Percentiles rank a stretch among this genome's conserved stretches.
phyloP scores from a whole-genome alignment of 2,797 vertebrate species.

The Lepilemur septentrionalis region DNA sequence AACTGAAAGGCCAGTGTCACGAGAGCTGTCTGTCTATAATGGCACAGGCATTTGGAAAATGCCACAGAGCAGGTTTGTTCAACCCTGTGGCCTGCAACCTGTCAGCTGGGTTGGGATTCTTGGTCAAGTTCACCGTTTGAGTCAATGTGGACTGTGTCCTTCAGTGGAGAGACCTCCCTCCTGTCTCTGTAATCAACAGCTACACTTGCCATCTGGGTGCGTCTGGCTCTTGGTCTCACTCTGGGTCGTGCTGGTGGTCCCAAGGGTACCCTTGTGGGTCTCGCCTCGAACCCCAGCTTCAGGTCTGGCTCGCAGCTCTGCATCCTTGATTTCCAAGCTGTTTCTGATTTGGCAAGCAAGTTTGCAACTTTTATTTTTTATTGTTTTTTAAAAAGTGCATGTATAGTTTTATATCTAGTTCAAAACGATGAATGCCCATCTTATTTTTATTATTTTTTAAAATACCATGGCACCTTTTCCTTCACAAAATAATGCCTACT shows the following conservation, averaged over 20 bases:
- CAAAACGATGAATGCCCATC: not conserved
- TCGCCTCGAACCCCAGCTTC: not conserved
- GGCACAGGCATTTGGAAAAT: slow-evolving; percentile 55
- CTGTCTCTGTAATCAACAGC: not conserved
- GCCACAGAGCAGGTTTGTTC: slow-evolving; percentile 16
- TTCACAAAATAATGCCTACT: not conserved
- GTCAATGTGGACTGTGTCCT: not conserved
- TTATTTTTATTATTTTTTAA: not conserved
- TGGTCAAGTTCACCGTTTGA: not conserved
- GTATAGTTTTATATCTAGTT: not conserved
- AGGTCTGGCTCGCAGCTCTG: fast-evolving
- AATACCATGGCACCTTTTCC: not conserved
- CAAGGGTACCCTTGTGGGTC: not conserved
- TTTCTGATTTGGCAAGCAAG: not conserved
- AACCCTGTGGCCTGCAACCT: not conserved
- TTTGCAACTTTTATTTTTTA: not conserved
- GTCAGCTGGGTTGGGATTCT: not conserved
- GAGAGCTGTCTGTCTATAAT: not conserved
- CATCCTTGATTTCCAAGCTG: not conserved
- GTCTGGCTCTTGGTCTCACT: not conserved
- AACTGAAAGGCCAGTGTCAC: not conserved
- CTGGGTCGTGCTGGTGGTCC: not conserved
- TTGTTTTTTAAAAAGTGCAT: not conserved
- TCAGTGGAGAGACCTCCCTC: not conserved
- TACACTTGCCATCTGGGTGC: fast-evolving